Evolutionary conservation across 1,140 invertebrate species (phyloP), one percentile per base, ranked within the genome.

Genomic region (Zaprionus gabonicus): DNA sequence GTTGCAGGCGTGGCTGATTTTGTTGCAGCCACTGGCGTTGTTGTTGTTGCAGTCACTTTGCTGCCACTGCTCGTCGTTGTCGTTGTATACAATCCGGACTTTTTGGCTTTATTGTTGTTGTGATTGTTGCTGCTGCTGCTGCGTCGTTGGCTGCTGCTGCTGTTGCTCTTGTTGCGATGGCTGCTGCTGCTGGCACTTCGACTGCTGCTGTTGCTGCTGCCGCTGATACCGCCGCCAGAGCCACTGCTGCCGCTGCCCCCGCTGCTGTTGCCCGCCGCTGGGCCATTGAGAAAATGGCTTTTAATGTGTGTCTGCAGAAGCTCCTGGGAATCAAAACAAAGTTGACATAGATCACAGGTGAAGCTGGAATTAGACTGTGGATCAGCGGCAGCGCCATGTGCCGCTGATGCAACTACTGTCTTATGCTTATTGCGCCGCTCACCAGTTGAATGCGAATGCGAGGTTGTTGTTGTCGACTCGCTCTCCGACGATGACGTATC

Each of bases 301-400:
- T 92, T 93, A 67, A 93, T 92, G 81, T 93, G 92, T 62, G 78
- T 82, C 73, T 91, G 91, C 62, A 93, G 81, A 36, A 87, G 80
- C 72, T 90, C 91, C 75, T 92, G 88, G 51, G 91, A 87, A 74
- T 93, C 88, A 56, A 93, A 93, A 82, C 80, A 92, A 76, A 92
- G 80, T 79, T 93, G 92, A 84, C 92, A 93, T 71, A 93, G 81
- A 85, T 92, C 92, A 80, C 92, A 93, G 56, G 90, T 84, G 78
- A 77, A 90, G 71, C 86, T 83, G 64, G 81, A 78, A 82, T 85
- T 79, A 74, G 72, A 56, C 36, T 82, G 71, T 34, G 9, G 31
- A 63, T 78, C 81, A 69, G 72, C 71, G 70, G 64, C 71, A 70
- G 59, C 71, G 46, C 38, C 62, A 71, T 65, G 66, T 69, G 74